phyloP scores from a whole-genome alignment of 2,113 vertebrate species.

The Scatophagus argus region DNA sequence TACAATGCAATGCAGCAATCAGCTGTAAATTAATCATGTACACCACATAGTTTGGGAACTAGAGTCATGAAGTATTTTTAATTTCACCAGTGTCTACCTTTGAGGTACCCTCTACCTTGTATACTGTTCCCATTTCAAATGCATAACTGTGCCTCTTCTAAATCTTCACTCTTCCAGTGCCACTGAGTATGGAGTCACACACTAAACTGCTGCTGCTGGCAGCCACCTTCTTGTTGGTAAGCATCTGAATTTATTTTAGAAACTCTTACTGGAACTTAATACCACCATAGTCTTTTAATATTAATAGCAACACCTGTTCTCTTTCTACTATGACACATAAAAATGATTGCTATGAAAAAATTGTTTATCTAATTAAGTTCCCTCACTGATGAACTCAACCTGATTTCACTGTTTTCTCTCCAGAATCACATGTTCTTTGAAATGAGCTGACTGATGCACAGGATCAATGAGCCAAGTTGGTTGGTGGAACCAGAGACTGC shows the following conservation, averaged over 20 bases:
- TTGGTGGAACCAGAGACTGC: neutral
- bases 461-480: neutral
- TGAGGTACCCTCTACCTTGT: neutral
- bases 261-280: neutral
- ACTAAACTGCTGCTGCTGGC: slow-evolving; percentile 81
- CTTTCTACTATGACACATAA: neutral
- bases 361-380: neutral
- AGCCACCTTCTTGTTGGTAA: slow-evolving; percentile 83
- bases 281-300: no score
- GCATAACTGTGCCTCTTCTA: neutral
- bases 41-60: neutral
- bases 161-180: slow-evolving; percentile 74
- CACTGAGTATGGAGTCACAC: slow-evolving; percentile 69
- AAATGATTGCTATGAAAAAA: neutral
- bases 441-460: slow-evolving; percentile 78
- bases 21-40: neutral
- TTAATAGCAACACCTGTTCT: neutral
- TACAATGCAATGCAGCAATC: neutral
- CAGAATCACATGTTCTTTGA: slow-evolving; percentile 87
- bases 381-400: neutral
- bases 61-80: neutral
- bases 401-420: slow-evolving; percentile 33
- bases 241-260: neutral
- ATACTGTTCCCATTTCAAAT: neutral
- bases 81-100: neutral